Base-by-base conservation (phyloP, 1,140 invertebrate species). In the Belonocnema kinseyi region DNA sequence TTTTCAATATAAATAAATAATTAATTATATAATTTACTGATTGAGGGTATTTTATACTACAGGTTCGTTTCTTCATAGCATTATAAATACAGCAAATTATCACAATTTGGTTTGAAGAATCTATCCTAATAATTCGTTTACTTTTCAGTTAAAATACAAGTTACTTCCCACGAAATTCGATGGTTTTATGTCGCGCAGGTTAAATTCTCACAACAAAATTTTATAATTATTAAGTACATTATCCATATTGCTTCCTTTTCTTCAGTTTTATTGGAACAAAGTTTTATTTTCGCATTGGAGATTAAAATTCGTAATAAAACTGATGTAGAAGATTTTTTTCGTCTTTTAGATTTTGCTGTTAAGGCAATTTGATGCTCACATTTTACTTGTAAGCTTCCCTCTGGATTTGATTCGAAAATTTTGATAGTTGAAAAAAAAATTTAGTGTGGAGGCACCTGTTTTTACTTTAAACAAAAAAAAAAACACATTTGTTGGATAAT, bases 91-190 rank as follows among this genome's bases (percentile, higher is more conserved):
- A 58, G 19, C 19, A 58, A 58, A 58, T 58, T 58, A 58, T 58
- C 56, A 58, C 56, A 58, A 26, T 58, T 58, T 58, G 19, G 26
- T 58, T 58, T 12, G 19, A 58, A 56, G 17, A 58, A 21, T 58
- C 12, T 50, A 16, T 70, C 33, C 56, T 21, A 54, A 7, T 50
- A 12, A 40, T 53, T 72, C 33, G 40, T 46, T 72, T 13, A 52
- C 7, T 76, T 17, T 52, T 16, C 12, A 8, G 54, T 76, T 56
- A 72, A 58, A 72, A 76, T 58, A 58, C 56, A 19, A 56, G 54
- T 56, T 56, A 19, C 54, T 10, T 56, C 7, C 17, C 21, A 17
- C n/a, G 8, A 56, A 56, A 56, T 56, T 46, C 17, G n/a, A 19
- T 56, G 17, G 54, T 8, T 19, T 17, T 8, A 21, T 17, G 17